Evolutionary conservation across 2,113 vertebrate genomes (phyloP).

Genomic region (Tachysurus fulvidraco): DNA sequence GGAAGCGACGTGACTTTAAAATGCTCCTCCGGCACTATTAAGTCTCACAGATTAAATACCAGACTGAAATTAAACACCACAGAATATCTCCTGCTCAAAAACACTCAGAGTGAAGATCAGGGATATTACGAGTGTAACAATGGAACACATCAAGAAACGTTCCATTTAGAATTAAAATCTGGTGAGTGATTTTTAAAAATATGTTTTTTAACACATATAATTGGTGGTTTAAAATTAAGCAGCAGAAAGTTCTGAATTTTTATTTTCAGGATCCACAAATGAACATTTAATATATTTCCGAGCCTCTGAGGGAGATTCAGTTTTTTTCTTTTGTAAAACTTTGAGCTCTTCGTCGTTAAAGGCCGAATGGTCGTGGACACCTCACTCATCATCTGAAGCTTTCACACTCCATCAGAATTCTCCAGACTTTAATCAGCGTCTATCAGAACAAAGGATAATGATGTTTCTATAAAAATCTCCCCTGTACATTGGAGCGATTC

Average conservation of each 20-base stretch:
- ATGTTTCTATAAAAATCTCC: not conserved
- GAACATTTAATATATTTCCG: not conserved
- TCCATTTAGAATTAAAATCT: not conserved
- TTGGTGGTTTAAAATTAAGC: not conserved
- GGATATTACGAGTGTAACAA: not conserved
- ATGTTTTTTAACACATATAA: not conserved
- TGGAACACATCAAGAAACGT: not conserved
- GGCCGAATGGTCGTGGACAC: not conserved
- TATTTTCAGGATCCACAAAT: not conserved
- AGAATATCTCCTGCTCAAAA: not conserved
- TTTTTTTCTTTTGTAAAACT: conserved; percentile 2
- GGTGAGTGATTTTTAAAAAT: not conserved
- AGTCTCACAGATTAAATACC: not conserved
- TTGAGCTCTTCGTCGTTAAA: not conserved
- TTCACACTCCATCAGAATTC: not conserved
- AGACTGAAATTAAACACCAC: not conserved
- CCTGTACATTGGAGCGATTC: not conserved
- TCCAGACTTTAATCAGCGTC: not conserved
- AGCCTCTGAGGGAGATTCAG: not conserved
- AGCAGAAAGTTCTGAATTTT: not conserved
- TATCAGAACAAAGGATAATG: not conserved
- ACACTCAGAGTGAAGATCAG: not conserved
- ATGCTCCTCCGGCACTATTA: not conserved
- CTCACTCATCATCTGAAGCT: not conserved
- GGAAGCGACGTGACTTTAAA: not conserved